Base-by-base conservation (phyloP, 2,113 vertebrate genomes). In the Mirounga angustirostris region DNA sequence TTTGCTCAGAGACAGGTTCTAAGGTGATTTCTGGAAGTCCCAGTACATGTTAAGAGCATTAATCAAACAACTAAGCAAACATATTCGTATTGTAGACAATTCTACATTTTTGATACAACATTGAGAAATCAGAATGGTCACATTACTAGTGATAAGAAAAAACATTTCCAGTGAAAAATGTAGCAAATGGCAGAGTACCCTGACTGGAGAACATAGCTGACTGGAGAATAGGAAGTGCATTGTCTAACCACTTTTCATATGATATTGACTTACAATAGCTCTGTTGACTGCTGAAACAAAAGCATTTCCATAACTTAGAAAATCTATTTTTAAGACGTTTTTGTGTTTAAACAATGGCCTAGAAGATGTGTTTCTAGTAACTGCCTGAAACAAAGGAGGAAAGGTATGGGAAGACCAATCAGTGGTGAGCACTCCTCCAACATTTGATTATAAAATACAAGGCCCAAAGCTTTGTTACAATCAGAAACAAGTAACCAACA, bases 101-200 rank as follows among this genome's bases (percentile, higher is more conserved):
- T 61, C 58, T 59, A 84, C 7, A 30, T 33, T 67, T 94, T 92
- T 36, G 30, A 56, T 71, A 83, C 30, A 88, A 78, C 3, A 76
- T 0, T 89, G 43, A 90, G 33, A 94, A 73, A 76, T 69, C 69
- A 84, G 56, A 93, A 87, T 11, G 36, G 40, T 73, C 36, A 90
- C 18, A 36, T 50, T 91, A 50, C 61, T 88, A 93, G 61, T 93
- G 19, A 91, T 91, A 71, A 92, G 56, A 67, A 46, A 96, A 94
- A 58, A 59, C 19, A 43, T 30, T 14, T 89, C 18, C 36, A 78
- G 30, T 43, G 59, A 89, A 95, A 52, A 94, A 46, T n/a, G 36
- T 43, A 76, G 69, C 40, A 76, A 67, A 76, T 63, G n/a, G 61
- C 65, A 78, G 76, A 61, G n/a, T 52, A 59, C 69, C 40, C 26